phyloP scores from a whole-genome alignment of 2,797 vertebrate genomes.

The Cetoscarus ocellatus region DNA sequence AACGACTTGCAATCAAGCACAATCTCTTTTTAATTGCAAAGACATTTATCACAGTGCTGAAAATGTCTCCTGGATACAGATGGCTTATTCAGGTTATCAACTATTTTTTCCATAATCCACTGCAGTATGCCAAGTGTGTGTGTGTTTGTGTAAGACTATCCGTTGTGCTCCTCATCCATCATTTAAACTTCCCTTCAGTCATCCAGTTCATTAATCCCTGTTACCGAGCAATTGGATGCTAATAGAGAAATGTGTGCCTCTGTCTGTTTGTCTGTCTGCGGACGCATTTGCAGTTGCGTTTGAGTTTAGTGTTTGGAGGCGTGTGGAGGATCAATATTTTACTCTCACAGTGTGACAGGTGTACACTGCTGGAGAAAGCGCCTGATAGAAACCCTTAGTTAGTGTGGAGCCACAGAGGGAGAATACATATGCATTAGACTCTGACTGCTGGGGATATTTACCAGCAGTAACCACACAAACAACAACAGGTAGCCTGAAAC shows the following conservation, averaged over 20 bases:
- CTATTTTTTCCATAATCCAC: constrained; percentile 15
- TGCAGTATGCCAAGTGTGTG: constrained; percentile 1
- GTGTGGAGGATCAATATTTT: constrained; percentile 75
- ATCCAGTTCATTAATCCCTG: constrained; percentile 74
- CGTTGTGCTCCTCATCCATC: constrained; percentile 24
- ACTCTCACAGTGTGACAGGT: constrained; percentile 69
- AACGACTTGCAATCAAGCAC: neutral
- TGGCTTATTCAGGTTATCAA: neutral
- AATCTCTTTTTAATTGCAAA: constrained; percentile 14
- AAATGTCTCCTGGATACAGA: constrained; percentile 23
- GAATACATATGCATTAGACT: constrained; percentile 78
- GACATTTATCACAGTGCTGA: constrained; percentile 7
- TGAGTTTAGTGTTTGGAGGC: constrained; percentile 47
- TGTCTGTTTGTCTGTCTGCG: constrained; percentile 44
- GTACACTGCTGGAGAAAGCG: constrained; percentile 63
- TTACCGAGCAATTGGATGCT: constrained; percentile 64
- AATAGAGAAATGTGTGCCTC: constrained; percentile 49
- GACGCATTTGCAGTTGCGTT: constrained; percentile 45
- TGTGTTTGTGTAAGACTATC: constrained; percentile 1
- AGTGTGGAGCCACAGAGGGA: constrained; percentile 62
- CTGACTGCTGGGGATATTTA: constrained; percentile 75
- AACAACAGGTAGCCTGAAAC: constrained; percentile 78
- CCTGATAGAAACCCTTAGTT: constrained; percentile 72
- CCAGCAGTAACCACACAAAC: constrained; percentile 74
- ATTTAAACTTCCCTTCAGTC: constrained; percentile 62